phyloP scores from a whole-genome alignment of 2,888 invertebrate species.

The Anoncus sp. region DNA sequence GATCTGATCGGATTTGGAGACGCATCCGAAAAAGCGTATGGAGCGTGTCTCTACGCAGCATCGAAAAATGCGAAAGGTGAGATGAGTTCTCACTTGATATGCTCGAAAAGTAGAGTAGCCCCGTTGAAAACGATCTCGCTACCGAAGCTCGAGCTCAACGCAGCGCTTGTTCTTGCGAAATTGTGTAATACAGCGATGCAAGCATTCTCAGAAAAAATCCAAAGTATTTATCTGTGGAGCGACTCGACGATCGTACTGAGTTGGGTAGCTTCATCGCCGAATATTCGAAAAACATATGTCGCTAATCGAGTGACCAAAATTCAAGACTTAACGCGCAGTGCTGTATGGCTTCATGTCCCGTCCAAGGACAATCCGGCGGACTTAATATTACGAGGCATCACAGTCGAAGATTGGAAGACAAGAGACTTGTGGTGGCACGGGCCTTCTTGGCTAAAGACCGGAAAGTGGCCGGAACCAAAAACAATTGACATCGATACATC shows the following conservation, averaged over 20 bases:
- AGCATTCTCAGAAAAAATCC: constrained; percentile 43
- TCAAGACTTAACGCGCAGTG: constrained; percentile 31
- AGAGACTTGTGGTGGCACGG: constrained; percentile 52
- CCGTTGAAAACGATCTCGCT: constrained; percentile 54
- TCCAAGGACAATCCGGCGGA: constrained; percentile 57
- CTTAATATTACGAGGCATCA: constrained; percentile 49
- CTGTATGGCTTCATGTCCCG: constrained; percentile 39
- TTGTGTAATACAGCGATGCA: background rate
- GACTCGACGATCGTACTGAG: constrained; percentile 62
- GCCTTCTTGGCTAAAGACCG: constrained; percentile 47
- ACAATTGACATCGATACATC: constrained; percentile 6
- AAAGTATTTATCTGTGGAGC: constrained; percentile 55
- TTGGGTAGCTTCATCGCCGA: constrained; percentile 58
- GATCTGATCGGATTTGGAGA: constrained; percentile 67
- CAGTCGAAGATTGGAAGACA: constrained; percentile 1
- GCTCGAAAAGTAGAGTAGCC: constrained; percentile 52
- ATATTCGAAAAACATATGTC: constrained; percentile 50
- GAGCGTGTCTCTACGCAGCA: no score
- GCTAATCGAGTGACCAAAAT: constrained; percentile 61
- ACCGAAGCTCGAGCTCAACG: constrained; percentile 55
- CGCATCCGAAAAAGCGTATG: constrained; percentile 55
- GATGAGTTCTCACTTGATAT: constrained; percentile 1
- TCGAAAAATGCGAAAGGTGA: background rate
- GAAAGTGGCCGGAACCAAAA: constrained; percentile 17
- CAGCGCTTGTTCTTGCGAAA: constrained; percentile 47